phyloP scores from a whole-genome alignment of 2,797 vertebrate genomes.

The Hapalemur alaotrensis region DNA sequence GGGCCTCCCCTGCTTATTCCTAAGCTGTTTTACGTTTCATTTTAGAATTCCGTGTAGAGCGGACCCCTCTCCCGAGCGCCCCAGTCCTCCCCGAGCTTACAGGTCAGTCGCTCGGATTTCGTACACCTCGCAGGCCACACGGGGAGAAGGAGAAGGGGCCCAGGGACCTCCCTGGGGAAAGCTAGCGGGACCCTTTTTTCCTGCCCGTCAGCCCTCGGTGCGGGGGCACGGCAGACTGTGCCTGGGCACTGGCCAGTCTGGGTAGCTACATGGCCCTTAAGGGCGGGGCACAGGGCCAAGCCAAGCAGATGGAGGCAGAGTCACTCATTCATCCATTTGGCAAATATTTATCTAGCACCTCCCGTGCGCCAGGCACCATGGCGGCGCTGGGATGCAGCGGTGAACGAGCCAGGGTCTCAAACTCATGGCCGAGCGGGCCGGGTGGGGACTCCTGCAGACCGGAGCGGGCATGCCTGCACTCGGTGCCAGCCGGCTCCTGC shows the following conservation, averaged over 20 bases:
- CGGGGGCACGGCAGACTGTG: not conserved
- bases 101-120: conserved; percentile 94
- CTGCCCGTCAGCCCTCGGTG: conserved; percentile 1
- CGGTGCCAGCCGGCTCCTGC: not conserved
- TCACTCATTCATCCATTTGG: conserved; percentile 42
- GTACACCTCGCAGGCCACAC: conserved; percentile 89
- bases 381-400: not conserved
- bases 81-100: conserved; percentile 99
- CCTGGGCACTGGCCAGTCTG: conserved; percentile 9
- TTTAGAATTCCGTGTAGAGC: conserved; percentile 99
- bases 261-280: not conserved
- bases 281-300: conserved; percentile 39
- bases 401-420: not conserved
- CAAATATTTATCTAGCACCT: conserved; percentile 52
- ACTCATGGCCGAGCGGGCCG: not conserved
- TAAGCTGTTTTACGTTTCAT: conserved; percentile 96
- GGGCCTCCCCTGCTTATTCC: conserved; percentile 85
- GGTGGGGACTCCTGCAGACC: accelerated
- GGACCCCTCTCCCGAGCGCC: conserved; percentile 99
- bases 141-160: conserved; percentile 78
- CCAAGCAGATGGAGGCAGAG: conserved; percentile 52
- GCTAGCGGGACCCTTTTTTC: conserved; percentile 65
- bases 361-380: not conserved
- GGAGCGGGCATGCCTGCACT: not conserved
- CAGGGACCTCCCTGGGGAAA: conserved; percentile 63